A percentile compares a stretch with the other conserved stretches of the same genome.
Evolutionary conservation across 1,140 invertebrate species (phyloP).

Genomic region (Diprion similis): DNA sequence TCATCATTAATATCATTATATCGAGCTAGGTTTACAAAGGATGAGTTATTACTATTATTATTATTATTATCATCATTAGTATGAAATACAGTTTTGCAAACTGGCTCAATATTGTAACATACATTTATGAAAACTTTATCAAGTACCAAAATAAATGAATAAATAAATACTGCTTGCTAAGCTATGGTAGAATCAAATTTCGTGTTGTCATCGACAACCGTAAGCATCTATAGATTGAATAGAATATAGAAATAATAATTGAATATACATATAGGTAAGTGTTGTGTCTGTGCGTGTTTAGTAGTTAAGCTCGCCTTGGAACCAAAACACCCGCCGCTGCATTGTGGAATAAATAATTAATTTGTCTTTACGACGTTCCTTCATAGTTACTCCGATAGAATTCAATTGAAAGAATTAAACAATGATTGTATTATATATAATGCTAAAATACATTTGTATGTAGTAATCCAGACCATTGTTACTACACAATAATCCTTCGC

Average conservation of each 20-base stretch:
- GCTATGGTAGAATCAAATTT: conserved; percentile 29
- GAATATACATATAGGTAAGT: conserved; percentile 2
- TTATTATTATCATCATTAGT: conserved; percentile 32
- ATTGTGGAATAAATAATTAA: conserved; percentile 1
- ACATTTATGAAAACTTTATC: conserved; percentile 51
- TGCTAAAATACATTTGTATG: neutral
- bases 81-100: conserved; percentile 50
- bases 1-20: conserved; percentile 38
- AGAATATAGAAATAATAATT: neutral
- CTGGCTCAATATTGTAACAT: conserved; percentile 60
- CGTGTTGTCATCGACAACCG: neutral
- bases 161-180: conserved; percentile 53
- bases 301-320: conserved; percentile 7
- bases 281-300: conserved; percentile 6
- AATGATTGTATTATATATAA: too few species aligned
- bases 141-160: conserved; percentile 56
- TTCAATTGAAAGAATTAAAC: neutral
- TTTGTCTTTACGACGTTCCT: neutral
- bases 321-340: conserved; percentile 6
- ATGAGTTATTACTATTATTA: conserved; percentile 27
- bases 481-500: neutral
- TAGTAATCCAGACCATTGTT: neutral
- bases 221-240: neutral
- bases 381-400: neutral
- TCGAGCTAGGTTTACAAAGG: conserved; percentile 46